Evolutionary conservation across 2,888 invertebrate species (phyloP), one percentile per base, ranked within the genome.

Genomic region (Acleris holmiana): DNA sequence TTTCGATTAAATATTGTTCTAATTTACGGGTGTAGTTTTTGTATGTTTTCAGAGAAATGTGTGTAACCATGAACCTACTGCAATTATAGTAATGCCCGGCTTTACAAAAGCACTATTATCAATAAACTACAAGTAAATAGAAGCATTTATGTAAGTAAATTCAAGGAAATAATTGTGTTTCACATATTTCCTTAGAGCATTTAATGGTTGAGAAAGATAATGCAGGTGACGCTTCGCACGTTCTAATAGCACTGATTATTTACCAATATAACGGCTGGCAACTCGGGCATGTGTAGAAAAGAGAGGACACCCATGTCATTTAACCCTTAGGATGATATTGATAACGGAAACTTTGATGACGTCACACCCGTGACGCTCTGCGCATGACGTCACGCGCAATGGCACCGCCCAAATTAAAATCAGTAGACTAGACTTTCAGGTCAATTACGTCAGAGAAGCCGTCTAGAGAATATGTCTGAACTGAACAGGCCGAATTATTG

Each of bases 311-410:
- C 0, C 5, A 6, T 19, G 46, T 15, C 47, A 25, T 47, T 47
- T 57, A 29, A 47, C 41, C 48, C 51, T 25, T n/a, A 35, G 50
- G 48, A 48, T 67, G 61, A 63, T 58, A 64, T 46, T 67, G 61
- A 63, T 58, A 64, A 68, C 58, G 47, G 67, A 68, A 61, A 65
- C 48, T 50, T 65, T 35, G 35, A 63, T 81, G 80, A 83, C 83
- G 83, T 83, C 79, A 78, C 65, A 50, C 55, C 59, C 61, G 72
- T 83, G 83, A 83, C 80, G 80, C 76, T 74, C 77, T 78, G 80
- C 79, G 84, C 78, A 82, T 80, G 82, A 83, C 83, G 82, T 83
- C 78, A 79, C 73, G 73, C 73, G 75, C 73, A 49, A 54, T 44
- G 6, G 17, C 44, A 17, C 55, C 58, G 61, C 25, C 57, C 51